Percentiles rank a stretch among this genome's conserved stretches.
Conservation (phyloP, 2,113 vertebrate species). For the Chionomys nivalis region DNA sequence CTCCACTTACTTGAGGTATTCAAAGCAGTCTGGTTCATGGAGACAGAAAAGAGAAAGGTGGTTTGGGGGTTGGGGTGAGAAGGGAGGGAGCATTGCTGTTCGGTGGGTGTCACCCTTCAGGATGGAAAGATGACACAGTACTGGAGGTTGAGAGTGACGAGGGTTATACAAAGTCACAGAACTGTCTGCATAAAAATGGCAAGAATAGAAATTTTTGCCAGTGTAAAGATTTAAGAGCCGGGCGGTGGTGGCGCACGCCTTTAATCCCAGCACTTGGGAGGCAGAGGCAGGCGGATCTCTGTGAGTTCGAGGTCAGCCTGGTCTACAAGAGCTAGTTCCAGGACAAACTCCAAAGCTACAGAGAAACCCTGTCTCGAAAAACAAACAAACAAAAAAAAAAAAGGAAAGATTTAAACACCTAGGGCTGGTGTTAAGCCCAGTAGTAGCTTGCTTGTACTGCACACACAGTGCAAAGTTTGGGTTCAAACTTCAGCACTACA, state of each 20-base stretch:
- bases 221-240: not conserved
- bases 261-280: no score
- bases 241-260: no score
- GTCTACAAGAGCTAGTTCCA: no score
- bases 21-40: not conserved
- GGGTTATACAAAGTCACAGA: not conserved
- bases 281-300: no score
- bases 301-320: no score
- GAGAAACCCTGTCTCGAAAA: no score
- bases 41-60: not conserved
- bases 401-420: no score
- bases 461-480: not conserved
- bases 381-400: no score
- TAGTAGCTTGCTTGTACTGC: not conserved
- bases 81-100: not conserved
- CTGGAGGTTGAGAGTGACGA: not conserved
- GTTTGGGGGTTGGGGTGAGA: not conserved
- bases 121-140: not conserved
- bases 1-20: not conserved
- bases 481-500: not conserved
- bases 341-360: no score
- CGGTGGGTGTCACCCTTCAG: not conserved
- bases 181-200: not conserved
- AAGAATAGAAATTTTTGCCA: not conserved
- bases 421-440: not conserved